Percentiles rank a stretch among this genome's conserved stretches.
Evolutionary conservation across 2,888 invertebrate species (phyloP).

Genomic region (Mycogona germanica): DNA sequence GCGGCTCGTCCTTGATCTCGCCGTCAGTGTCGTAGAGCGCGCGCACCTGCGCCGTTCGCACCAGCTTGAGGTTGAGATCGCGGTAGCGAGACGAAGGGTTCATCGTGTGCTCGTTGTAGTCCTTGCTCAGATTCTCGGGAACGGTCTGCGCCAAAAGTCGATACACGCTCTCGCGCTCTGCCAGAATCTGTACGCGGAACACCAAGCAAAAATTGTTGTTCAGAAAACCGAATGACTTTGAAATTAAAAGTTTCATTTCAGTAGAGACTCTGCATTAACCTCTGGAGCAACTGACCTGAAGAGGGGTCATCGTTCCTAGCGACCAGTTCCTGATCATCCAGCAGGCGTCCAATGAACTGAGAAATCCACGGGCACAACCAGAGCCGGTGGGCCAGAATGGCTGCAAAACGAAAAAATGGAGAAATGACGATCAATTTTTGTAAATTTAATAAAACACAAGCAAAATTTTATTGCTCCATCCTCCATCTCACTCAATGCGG

Average conservation of each 20-base stretch:
- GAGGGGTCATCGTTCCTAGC: constrained; percentile 50
- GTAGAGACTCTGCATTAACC: no score
- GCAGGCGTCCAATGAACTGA: constrained; percentile 89
- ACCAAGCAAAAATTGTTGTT: constrained; percentile 5
- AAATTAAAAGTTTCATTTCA: no score
- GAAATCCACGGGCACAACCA: constrained; percentile 92
- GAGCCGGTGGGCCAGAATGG: constrained; percentile 99
- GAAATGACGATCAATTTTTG: no score
- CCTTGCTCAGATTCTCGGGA: constrained; percentile 86
- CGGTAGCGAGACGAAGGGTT: constrained; percentile 79
- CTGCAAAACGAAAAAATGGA: constrained; percentile 34
- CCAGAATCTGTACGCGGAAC: constrained; percentile 47
- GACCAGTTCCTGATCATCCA: constrained; percentile 88
- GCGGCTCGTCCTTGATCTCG: constrained; percentile 24
- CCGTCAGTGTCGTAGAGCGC: constrained; percentile 57
- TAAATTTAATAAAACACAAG: neutral
- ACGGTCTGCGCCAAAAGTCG: constrained; percentile 84
- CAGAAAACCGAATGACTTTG: neutral
- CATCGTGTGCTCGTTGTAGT: constrained; percentile 58
- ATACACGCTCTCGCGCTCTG: constrained; percentile 91
- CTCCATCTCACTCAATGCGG: neutral
- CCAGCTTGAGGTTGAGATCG: constrained; percentile 61
- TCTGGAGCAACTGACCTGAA: constrained; percentile 39
- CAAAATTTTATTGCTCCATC: neutral
- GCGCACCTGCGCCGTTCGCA: constrained; percentile 55